These are phyloP conservation scores for Eledona agricola DNA, from an alignment of 2,888 invertebrate species.

Conservation along the genomic window DNA sequence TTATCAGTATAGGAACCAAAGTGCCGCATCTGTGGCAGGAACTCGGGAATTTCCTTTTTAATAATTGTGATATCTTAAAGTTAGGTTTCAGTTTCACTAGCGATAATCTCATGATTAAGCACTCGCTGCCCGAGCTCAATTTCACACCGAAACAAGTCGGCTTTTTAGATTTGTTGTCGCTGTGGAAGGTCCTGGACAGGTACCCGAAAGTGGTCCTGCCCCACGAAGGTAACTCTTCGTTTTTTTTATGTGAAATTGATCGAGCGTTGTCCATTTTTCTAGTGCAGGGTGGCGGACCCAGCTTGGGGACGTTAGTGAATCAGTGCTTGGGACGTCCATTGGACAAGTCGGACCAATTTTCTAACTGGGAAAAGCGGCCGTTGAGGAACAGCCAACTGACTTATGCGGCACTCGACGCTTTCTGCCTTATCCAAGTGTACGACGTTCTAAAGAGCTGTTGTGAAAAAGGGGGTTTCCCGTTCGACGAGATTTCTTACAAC, in stretches of 20 bases:
- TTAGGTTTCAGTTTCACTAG: conserved; percentile 71
- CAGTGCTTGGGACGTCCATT: conserved; percentile 79
- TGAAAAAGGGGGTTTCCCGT: conserved; percentile 65
- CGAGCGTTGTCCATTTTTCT: no score
- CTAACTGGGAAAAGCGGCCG: conserved; percentile 89
- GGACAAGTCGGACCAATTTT: conserved; percentile 90
- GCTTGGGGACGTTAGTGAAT: conserved; percentile 78
- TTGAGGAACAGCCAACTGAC: conserved; percentile 78
- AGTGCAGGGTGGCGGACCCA: conserved; percentile 67
- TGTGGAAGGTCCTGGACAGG: conserved; percentile 69
- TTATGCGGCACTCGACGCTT: conserved; percentile 91
- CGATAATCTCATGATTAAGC: conserved; percentile 71
- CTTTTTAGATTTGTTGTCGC: conserved; percentile 68
- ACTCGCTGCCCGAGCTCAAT: conserved; percentile 67
- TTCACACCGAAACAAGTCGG: conserved; percentile 62
- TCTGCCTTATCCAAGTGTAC: conserved; percentile 84
- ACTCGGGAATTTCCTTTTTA: conserved; percentile 72
- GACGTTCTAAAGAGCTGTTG: conserved; percentile 68
- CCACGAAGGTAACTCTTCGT: conserved; percentile 59
- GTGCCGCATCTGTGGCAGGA: conserved; percentile 69
- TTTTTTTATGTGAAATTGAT: conserved; percentile 1
- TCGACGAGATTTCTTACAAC: conserved; percentile 71
- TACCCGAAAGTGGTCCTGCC: conserved; percentile 67
- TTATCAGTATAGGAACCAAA: conserved; percentile 68
- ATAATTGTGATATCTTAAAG: conserved; percentile 82